Evolutionary conservation across 2,888 invertebrate genomes (phyloP).

Genomic region (Meteorus cinctellus): DNA sequence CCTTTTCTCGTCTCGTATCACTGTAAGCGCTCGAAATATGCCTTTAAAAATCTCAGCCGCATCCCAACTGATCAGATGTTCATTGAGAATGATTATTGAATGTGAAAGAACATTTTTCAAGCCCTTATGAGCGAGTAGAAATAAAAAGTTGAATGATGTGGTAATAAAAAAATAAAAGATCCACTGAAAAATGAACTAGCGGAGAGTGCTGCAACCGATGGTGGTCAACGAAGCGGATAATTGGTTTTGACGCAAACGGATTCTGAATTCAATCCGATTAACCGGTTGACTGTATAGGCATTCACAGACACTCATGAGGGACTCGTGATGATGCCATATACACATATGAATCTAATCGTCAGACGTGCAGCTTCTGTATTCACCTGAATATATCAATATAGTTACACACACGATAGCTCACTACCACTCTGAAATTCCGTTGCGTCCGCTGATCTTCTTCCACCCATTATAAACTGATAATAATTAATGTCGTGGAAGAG

Average conservation of each 20-base stretch:
- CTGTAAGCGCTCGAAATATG: neutral
- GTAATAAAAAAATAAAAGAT: neutral
- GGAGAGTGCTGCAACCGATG: slow-evolving; percentile 44
- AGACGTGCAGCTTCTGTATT: slow-evolving; percentile 1
- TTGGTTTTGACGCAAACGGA: slow-evolving; percentile 51
- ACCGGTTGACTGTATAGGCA: slow-evolving; percentile 44
- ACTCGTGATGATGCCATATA: slow-evolving; percentile 9
- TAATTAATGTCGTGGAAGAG: neutral
- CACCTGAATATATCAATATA: slow-evolving; percentile 2
- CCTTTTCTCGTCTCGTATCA: neutral
- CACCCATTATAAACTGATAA: slow-evolving; percentile 7
- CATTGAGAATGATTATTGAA: neutral
- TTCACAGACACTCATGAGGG: slow-evolving; percentile 43
- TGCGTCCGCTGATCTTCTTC: neutral
- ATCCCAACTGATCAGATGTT: neutral
- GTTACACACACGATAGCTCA: neutral
- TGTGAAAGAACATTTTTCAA: neutral
- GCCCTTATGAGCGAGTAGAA: neutral
- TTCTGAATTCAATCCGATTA: slow-evolving; percentile 49
- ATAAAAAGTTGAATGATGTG: neutral
- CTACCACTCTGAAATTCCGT: neutral
- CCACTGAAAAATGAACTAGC: neutral
- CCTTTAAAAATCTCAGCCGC: neutral
- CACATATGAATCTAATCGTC: slow-evolving; percentile 8
- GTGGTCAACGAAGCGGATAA: slow-evolving; percentile 52